Evolutionary conservation across 2,113 vertebrate genomes (phyloP).

Genomic region (Sturnira hondurensis): DNA sequence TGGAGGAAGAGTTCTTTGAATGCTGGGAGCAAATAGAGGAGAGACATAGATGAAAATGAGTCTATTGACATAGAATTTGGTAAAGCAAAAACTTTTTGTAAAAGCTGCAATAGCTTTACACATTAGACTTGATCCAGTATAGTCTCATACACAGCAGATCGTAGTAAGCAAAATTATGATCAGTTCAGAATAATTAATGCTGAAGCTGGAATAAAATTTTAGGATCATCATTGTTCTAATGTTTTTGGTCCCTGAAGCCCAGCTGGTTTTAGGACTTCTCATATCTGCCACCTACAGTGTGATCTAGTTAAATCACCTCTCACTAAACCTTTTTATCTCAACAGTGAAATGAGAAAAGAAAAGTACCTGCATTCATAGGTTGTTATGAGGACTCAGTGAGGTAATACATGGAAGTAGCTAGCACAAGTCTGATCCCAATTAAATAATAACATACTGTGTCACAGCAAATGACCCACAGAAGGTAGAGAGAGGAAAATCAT

Average conservation of each 20-base stretch:
- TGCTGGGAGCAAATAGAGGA: background rate
- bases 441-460: background rate
- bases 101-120: background rate
- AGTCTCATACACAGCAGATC: background rate
- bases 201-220: background rate
- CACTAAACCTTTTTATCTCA: background rate
- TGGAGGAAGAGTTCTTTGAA: background rate
- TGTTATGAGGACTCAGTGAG: background rate
- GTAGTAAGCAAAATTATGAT: background rate
- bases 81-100: conserved; percentile 1
- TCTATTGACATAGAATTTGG: background rate
- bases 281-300: background rate
- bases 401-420: background rate
- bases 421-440: background rate
- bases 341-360: background rate
- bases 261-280: background rate
- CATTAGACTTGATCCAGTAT: background rate
- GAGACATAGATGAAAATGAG: background rate
- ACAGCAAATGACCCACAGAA: background rate
- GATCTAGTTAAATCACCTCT: background rate
- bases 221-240: background rate
- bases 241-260: background rate
- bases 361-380: background rate
- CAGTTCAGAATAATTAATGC: background rate
- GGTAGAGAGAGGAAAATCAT: background rate